Evolutionary conservation across 2,113 vertebrate genomes (phyloP).

Genomic region (Sturnus vulgaris): DNA sequence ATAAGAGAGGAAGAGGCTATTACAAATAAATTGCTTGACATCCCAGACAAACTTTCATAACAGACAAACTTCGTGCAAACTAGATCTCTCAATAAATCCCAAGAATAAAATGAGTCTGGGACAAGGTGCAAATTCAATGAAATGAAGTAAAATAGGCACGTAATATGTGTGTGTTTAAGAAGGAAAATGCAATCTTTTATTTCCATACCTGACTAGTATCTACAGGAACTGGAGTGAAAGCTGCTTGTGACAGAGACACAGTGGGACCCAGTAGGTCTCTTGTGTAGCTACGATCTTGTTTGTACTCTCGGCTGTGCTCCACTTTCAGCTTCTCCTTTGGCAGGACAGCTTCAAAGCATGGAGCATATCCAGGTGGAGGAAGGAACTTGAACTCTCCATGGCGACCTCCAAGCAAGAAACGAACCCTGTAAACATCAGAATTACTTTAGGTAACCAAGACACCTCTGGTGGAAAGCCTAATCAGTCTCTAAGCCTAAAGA

Average conservation of each 20-base stretch:
- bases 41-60: neutral
- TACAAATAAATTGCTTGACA: neutral
- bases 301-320: constrained; percentile 86
- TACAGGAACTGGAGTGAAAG: constrained; percentile 90
- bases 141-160: neutral
- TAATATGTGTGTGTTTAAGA: neutral
- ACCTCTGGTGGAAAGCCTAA: neutral
- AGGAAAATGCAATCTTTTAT: neutral
- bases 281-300: constrained; percentile 79
- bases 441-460: neutral
- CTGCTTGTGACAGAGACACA: constrained; percentile 86
- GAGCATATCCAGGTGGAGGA: constrained; percentile 90
- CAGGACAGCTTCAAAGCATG: constrained; percentile 91
- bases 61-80: neutral
- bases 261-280: constrained; percentile 88
- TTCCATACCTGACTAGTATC: constrained; percentile 88
- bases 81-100: neutral
- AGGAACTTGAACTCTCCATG: constrained; percentile 98
- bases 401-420: constrained; percentile 90
- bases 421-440: constrained; percentile 74
- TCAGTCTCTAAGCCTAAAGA: neutral
- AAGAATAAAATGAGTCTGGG: neutral
- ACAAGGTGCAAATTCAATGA: neutral
- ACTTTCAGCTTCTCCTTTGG: constrained; percentile 92
- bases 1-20: neutral